Evolutionary conservation across 2,888 invertebrate species (phyloP).

Genomic region (Tortrix viridana): DNA sequence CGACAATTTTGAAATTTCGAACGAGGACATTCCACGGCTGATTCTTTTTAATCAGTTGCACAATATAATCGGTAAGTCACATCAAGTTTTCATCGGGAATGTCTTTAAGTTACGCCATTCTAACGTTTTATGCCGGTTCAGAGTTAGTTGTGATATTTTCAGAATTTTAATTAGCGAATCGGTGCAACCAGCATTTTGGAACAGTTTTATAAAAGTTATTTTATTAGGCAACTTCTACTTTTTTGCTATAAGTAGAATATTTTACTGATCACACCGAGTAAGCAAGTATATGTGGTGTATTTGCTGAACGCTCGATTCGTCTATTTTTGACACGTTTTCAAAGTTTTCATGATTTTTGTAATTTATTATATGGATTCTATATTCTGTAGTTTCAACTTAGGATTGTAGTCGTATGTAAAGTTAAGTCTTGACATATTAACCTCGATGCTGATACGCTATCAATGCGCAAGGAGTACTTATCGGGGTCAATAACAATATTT

Average conservation of each 20-base stretch:
- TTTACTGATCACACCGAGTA: too few relatives aligned
- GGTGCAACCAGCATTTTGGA: conserved; percentile 12
- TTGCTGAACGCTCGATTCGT: conserved; percentile 33
- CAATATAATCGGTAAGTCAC: conserved; percentile 63
- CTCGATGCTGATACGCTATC: conserved; percentile 36
- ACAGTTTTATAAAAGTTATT: conserved; percentile 1
- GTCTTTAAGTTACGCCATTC: neutral
- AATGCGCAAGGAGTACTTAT: conserved; percentile 12
- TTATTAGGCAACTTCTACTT: too few relatives aligned
- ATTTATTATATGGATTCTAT: conserved; percentile 12
- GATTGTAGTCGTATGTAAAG: conserved; percentile 39
- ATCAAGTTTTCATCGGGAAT: conserved; percentile 12
- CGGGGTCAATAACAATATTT: conserved; percentile 28
- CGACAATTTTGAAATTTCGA: conserved; percentile 53
- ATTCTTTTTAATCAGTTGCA: conserved; percentile 58
- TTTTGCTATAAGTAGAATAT: too few relatives aligned
- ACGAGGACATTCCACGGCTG: conserved; percentile 57
- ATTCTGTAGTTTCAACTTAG: neutral
- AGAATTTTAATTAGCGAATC: neutral
- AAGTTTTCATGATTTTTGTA: conserved; percentile 46
- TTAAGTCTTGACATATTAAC: conserved; percentile 41
- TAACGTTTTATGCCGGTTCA: neutral
- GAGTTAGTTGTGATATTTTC: neutral
- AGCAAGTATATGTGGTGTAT: too few relatives aligned
- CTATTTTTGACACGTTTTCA: conserved; percentile 49